phyloP scores from a whole-genome alignment of 2,797 vertebrate species.

The Natrix natrix region DNA sequence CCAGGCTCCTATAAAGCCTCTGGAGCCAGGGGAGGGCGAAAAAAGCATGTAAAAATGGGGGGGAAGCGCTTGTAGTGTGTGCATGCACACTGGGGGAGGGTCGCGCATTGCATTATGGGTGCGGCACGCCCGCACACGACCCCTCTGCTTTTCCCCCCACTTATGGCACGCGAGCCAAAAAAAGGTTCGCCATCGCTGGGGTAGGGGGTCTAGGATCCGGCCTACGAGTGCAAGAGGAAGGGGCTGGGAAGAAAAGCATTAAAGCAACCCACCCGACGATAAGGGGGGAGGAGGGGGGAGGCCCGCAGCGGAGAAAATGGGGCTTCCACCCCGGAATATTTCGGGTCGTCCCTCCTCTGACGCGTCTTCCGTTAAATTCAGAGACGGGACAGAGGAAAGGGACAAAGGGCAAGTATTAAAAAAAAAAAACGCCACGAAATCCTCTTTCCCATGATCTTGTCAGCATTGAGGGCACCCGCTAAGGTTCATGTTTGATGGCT shows the following conservation, averaged over 20 bases:
- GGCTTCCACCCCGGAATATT: background rate
- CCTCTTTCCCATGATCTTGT: background rate
- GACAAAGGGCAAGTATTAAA: background rate
- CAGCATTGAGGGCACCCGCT: background rate
- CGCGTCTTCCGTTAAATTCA: background rate
- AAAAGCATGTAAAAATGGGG: no score
- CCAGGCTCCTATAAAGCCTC: no score
- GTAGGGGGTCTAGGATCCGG: background rate
- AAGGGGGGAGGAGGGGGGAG: background rate
- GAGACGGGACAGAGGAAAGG: background rate
- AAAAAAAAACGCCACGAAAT: background rate
- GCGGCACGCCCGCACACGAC: no score
- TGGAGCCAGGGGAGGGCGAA: no score
- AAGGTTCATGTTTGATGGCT: rapidly evolving
- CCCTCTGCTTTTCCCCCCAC: no score
- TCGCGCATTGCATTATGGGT: no score
- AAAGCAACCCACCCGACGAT: no score
- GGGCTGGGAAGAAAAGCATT: background rate
- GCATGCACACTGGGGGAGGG: no score
- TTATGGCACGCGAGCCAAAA: no score
- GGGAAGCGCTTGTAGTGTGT: no score
- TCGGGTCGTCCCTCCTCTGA: background rate
- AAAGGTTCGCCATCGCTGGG: no score
- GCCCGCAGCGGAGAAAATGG: background rate
- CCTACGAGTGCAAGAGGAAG: background rate